These are phyloP conservation scores for Gracilinanus agilis DNA, from an alignment of 2,113 vertebrate species.

Conservation along the genomic window DNA sequence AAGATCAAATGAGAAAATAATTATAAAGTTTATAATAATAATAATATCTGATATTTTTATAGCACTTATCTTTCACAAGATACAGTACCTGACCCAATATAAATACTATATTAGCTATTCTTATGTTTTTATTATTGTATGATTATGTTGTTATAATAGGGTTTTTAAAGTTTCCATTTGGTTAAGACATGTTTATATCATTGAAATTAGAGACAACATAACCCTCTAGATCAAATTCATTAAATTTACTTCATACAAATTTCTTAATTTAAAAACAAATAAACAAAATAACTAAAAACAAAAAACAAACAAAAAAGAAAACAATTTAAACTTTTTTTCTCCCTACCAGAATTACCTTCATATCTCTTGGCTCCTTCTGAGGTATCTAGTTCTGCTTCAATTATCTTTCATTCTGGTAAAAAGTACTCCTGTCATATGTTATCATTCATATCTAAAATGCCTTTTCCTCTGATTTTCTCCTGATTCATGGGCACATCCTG, in stretches of 20 bases:
- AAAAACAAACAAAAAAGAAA: too few relatives aligned
- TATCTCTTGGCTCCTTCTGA: background rate
- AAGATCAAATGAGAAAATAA: background rate
- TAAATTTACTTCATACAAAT: background rate
- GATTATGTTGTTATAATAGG: background rate
- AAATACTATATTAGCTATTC: background rate
- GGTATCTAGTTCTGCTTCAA: background rate
- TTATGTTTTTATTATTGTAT: background rate
- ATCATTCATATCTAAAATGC: background rate
- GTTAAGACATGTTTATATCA: background rate
- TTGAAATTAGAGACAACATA: background rate
- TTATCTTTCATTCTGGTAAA: background rate
- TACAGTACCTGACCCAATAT: background rate
- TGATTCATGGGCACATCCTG: constrained; percentile 27
- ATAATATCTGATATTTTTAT: background rate
- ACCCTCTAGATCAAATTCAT: background rate
- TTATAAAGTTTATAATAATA: background rate
- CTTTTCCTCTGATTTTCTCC: constrained; percentile 41
- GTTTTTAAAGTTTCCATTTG: background rate
- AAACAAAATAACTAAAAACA: background rate
- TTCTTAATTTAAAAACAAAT: background rate
- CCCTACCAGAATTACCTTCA: background rate
- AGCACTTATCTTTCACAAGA: background rate
- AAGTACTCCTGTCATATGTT: constrained; percentile 20
- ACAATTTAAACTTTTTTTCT: background rate